phyloP scores from a whole-genome alignment of 92 coral and sea anemone species.

The Phenganax marumi region DNA sequence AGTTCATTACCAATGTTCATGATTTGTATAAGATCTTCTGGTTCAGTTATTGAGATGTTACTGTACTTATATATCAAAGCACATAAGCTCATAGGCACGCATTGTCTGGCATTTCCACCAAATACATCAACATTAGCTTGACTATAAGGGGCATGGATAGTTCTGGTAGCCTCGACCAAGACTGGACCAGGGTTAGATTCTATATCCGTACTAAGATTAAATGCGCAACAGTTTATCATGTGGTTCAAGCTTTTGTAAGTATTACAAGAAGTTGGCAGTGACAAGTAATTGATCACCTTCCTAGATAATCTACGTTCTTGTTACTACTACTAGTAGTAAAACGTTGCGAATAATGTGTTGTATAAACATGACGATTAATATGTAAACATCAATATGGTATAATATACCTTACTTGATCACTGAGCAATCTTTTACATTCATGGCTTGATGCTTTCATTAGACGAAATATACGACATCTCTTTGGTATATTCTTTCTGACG shows the following conservation, averaged over 20 bases:
- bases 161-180: conserved; percentile 1
- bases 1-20: conserved; percentile 30
- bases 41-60: neutral
- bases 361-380: too few relatives aligned
- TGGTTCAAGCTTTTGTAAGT: too few relatives aligned
- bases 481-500: conserved; percentile 13
- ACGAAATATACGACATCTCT: conserved; percentile 10
- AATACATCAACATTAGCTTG: conserved; percentile 15
- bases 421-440: conserved; percentile 5
- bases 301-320: too few relatives aligned
- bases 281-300: too few relatives aligned
- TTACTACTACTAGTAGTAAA: too few relatives aligned
- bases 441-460: conserved; percentile 13
- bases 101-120: conserved; percentile 12
- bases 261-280: too few relatives aligned
- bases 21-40: conserved; percentile 22
- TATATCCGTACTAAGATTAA: conserved; percentile 47
- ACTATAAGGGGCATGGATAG: conserved; percentile 29
- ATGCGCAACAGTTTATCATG: conserved; percentile 33
- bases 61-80: conserved; percentile 19
- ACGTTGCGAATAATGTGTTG: too few relatives aligned
- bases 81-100: neutral
- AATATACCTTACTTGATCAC: neutral
- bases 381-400: too few relatives aligned
- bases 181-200: conserved; percentile 51